Base-by-base conservation (phyloP, 2,113 vertebrate species). In the Orthonyx spaldingii region DNA sequence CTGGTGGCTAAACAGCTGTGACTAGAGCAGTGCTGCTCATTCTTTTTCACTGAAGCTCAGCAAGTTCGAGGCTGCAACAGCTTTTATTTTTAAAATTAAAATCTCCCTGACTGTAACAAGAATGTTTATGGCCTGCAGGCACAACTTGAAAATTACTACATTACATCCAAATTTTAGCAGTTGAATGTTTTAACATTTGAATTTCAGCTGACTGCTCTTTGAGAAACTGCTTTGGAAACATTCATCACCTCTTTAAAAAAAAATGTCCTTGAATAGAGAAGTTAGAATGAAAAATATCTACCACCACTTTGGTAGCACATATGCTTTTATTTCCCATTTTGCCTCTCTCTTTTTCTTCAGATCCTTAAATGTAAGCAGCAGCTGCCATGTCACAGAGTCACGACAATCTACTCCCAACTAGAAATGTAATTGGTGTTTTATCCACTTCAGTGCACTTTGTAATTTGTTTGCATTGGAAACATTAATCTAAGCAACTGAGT, bases 1-100 rank as follows among this genome's bases (percentile, higher is more conserved):
- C 50, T 84, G 18, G 1, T 15, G 14, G 8, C 6, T 10, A 28
- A 46, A 8, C 11, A 66, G 10, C 37, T 53, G 10, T 30, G 52
- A 50, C 26, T 37, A 27, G 30, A 86, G 70, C 57, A 79, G 33
- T 28, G 57, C n/a, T 87, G 47, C 86, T 82, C 47, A 35, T 55
- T 57, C 39, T 30, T 75, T 79, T 53, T 63, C 7, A 7, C 59
- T 35, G 49, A 72, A 64, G 46, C 39, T 82, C 47, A 83, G 26
- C 84, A 69, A 83, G 66, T 59, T 83, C 53, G 44, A 76, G 44
- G 27, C 64, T 85, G 37, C 71, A 90, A 32, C 47, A 71, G 71
- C 46, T 81, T 91, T 91, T 74, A 44, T 84, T 89, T 93, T 93
- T 61, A 21, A 84, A 84, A 87, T 70, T 37, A 65, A 91, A 78